Evolutionary conservation across 2,888 invertebrate species (phyloP).

Genomic region (Chrysolina americana): DNA sequence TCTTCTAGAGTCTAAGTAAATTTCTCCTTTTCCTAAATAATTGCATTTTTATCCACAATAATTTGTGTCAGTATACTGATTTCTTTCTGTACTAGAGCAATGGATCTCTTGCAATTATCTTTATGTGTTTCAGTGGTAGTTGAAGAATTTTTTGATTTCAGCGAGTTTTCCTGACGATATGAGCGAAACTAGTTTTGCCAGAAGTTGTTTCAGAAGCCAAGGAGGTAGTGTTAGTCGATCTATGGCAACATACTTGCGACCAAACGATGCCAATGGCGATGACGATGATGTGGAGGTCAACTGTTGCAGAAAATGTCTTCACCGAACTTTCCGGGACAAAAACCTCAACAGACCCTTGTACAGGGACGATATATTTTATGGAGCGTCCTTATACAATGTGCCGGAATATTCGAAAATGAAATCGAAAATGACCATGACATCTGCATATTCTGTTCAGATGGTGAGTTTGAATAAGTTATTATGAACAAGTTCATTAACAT

Average conservation of each 20-base stretch:
- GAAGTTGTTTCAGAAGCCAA: conserved; percentile 19
- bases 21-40: too few species aligned
- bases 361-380: conserved; percentile 81
- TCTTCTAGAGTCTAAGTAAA: too few species aligned
- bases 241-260: conserved; percentile 37
- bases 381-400: conserved; percentile 59
- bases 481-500: too few species aligned
- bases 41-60: too few species aligned
- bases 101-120: too few species aligned
- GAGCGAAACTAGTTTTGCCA: conserved; percentile 32
- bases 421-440: conserved; percentile 21
- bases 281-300: conserved; percentile 22
- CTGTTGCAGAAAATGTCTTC: conserved; percentile 35
- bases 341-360: conserved; percentile 72
- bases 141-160: background rate
- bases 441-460: background rate
- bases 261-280: conserved; percentile 50
- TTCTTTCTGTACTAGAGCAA: too few species aligned
- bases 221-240: conserved; percentile 13
- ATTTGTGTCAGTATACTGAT: too few species aligned
- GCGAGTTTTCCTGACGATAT: conserved; percentile 7
- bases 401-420: conserved; percentile 45
- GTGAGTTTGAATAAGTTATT: background rate
- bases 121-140: too few species aligned
- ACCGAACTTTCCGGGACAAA: background rate